Base-by-base conservation (phyloP, 1,140 invertebrate species). In the Macrocentrus cingulum region DNA sequence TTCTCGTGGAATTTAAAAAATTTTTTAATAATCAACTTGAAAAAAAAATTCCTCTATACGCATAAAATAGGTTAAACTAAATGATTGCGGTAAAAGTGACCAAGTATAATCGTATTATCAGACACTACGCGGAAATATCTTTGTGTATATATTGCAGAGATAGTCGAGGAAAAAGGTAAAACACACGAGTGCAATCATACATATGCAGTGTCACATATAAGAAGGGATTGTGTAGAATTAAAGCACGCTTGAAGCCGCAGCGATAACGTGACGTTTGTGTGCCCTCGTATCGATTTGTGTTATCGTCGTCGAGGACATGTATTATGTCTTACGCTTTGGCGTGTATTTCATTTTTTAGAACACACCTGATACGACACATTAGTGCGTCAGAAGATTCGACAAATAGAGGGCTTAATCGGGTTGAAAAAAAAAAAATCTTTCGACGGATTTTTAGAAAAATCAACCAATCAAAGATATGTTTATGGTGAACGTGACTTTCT, bases 401-500 rank as follows among this genome's bases (percentile, higher is more conserved):
- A 48, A 48, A 48, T 19, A 29, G 9, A 5, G 4, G 25, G 4
- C 44, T 7, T 2, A 6, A 41, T 41, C 19, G n/a, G n/a, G n/a
- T 45, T 18, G 18, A 45, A 34, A 29, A 34, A 15, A 18, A 32
- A 23, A 9, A 36, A 50, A 18, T 32, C 16, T 19, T 34, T 34
- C 8, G n/a, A n/a, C 29, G 29, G n/a, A n/a, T n/a, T n/a, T n/a
- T n/a, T n/a, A n/a, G n/a, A n/a, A n/a, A n/a, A n/a, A n/a, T n/a
- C n/a, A n/a, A n/a, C n/a, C n/a, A 53, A 58, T 60, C 58, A 36
- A 66, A 66, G 62, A 69, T n/a, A n/a, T n/a, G n/a, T n/a, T 70
- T 64, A 19, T 19, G 25, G 25, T 62, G 61, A 63, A 70, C 66
- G 63, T 68, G 68, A 70, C 68, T 68, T 59, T 70, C 59, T 49